Conservation (phyloP, 2,888 invertebrate species). For the Drosophila rubida region DNA sequence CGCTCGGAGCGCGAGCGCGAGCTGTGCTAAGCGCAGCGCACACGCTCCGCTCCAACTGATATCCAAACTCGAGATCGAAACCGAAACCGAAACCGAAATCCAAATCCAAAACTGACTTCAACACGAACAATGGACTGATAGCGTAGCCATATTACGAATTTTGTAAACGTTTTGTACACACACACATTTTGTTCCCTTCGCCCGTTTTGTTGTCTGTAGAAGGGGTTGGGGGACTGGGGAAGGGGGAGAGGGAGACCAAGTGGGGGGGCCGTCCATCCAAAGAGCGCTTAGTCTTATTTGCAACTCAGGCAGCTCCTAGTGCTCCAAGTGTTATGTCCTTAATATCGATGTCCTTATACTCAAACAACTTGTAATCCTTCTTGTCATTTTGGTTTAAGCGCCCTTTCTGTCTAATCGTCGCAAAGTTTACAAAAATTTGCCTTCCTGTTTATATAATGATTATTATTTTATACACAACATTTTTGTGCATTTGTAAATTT, state of each 20-base stretch:
- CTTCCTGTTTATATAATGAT: constrained; percentile 42
- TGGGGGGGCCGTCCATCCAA: constrained; percentile 51
- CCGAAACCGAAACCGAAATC: constrained; percentile 21
- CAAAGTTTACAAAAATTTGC: constrained; percentile 48
- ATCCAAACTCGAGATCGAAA: constrained; percentile 34
- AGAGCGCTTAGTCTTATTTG: constrained; percentile 54
- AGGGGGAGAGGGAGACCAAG: neutral
- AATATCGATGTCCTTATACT: constrained; percentile 60
- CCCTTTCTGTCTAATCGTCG: constrained; percentile 38
- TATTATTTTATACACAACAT: constrained; percentile 25
- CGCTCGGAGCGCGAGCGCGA: constrained; percentile 64
- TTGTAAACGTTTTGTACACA: constrained; percentile 55
- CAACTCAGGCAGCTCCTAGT: constrained; percentile 50
- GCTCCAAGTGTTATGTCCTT: constrained; percentile 53
- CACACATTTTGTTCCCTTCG: constrained; percentile 54
- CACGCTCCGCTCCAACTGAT: constrained; percentile 24
- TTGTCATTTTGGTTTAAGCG: constrained; percentile 48
- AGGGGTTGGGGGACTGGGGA: neutral
- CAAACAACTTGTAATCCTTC: constrained; percentile 40
- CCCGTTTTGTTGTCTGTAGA: constrained; percentile 9
- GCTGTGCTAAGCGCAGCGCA: constrained; percentile 70
- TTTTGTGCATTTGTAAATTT: constrained; percentile 71
- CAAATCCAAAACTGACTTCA: constrained; percentile 69
- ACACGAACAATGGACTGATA: constrained; percentile 79
- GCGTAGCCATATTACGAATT: constrained; percentile 81